Evolutionary conservation across 2,888 invertebrate species (phyloP), one percentile per base, ranked within the genome.

Genomic region (Acrobasis consociella): DNA sequence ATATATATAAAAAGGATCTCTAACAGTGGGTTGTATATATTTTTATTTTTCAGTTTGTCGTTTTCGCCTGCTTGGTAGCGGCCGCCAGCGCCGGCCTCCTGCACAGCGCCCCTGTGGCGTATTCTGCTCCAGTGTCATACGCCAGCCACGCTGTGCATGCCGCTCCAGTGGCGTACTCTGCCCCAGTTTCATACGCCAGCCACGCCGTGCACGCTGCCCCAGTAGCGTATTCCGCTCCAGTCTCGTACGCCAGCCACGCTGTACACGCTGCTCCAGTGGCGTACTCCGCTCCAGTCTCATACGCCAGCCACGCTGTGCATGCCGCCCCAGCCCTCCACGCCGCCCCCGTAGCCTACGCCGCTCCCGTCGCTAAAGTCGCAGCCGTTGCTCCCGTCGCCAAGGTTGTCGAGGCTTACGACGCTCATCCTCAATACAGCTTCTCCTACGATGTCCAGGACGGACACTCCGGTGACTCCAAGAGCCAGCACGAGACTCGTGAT

Each of bases 361-460:
- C 73, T 7, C 71, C 77, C 17, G 65, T 78, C 50, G 75, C 76
- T 55, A 78, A 80, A 56, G 73, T 72, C 60, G 72, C 76, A 15
- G 76, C 71, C 58, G 66, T 69, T 55, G 70, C 73, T 9, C 71
- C 78, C 31, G 67, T 78, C 56, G 72, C 76, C 59, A 79, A 80
- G 63, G 74, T 72, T 58, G 76, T 80, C 1, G 82, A 82, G 38
- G 80, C 77, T 1, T 80, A 80, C 72, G 76, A 83, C 72, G 68
- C 81, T 5, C 80, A 85, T 69, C 84, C 85, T 37, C 78, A 82
- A 69, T 85, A 85, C 79, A 87, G 84, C 68, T 93, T 84, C 81
- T 81, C 89, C 1, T 93, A 93, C 74, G 91, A 91, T 64, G 89
- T 93, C 8, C 89, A 93, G 69, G 93, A 93, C 67, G 80, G 81